Base-by-base conservation (phyloP, 2,888 invertebrate genomes). In the Crossocerus cetratus region DNA sequence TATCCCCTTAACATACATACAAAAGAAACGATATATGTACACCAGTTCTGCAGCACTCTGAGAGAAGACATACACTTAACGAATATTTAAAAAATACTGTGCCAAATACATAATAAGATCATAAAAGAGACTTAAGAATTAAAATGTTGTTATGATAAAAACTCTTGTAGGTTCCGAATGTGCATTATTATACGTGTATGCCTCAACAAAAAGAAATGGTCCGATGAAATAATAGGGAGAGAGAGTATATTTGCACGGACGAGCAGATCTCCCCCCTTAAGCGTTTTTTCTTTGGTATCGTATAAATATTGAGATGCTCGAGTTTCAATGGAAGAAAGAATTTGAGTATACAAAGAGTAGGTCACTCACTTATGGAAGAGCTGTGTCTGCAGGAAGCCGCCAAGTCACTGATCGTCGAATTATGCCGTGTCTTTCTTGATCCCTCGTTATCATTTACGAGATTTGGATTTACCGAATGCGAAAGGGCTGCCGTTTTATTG, bases 401-500 rank as follows among this genome's bases (percentile, higher is more conserved):
- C 61, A 93, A 88, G 78, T 93, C 94, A 86, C 91, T 92, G 81
- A 93, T 93, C 1, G 94, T 94, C 21, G 96, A 96, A 90, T 96
- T 96, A 88, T 97, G 96, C 68, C 97, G 93, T 14, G 96, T 96
- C 88, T 95, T 96, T 57, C 97, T 93, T 59, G 93, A 93, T 60
- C 95, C 95, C 84, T 96, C 96, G 72, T 92, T 91, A 86, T 95
- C 95, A 61, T 93, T 91, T 74, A 95, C 94, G 66, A 93, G 92
- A 60, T 93, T 93, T 3, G 94, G 93, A 83, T 95, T 95, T 43
- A 95, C 95, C 32, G 96, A 95, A 86, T 94, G 94, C 20, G 96
- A 96, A 32, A 98, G 92, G 21, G 98, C 98, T 65, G 95, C 95
- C 0, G 98, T 98, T 91, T 96, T 96, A 85, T 97, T 95, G 90